Evolutionary conservation across 2,797 vertebrate genomes (phyloP).

Genomic region (Leptatherina wallacei): DNA sequence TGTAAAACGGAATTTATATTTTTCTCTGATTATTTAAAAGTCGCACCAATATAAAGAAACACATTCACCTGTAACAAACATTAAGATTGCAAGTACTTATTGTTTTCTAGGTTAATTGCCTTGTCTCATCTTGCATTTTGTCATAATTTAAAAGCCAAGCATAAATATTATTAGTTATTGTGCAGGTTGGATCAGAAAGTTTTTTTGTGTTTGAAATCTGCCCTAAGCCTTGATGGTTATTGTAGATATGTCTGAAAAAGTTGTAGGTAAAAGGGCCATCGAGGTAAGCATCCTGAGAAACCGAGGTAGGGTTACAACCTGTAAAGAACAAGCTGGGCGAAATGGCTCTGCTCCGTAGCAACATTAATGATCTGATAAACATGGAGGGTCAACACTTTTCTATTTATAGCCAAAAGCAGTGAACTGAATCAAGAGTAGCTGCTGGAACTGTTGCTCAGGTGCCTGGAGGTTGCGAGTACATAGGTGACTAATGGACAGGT

Average conservation of each 20-base stretch:
- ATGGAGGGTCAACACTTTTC: constrained; percentile 43
- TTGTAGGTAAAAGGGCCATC: background rate
- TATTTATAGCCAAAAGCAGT: constrained; percentile 46
- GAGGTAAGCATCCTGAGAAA: background rate
- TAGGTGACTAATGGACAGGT: constrained; percentile 23
- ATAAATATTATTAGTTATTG: no score
- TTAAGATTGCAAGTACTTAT: no score
- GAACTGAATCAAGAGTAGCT: constrained; percentile 51
- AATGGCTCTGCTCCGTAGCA: constrained; percentile 22
- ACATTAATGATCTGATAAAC: constrained; percentile 54
- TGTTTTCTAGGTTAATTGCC: no score
- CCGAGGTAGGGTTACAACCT: constrained; percentile 6
- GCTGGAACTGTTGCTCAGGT: constrained; percentile 44
- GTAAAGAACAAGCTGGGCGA: constrained; percentile 7
- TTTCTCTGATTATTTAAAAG: no score
- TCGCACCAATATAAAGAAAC: no score
- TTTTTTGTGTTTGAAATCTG: no score
- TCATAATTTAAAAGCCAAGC: no score
- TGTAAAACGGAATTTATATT: background rate
- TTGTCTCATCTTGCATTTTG: no score
- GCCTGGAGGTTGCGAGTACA: constrained; percentile 48
- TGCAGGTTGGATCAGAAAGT: no score
- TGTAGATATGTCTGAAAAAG: background rate
- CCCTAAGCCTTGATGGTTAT: no score
- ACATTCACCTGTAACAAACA: no score